These are phyloP conservation scores for Danio aesculapii DNA, from an alignment of 2,797 vertebrate genomes.

Conservation along the genomic window DNA sequence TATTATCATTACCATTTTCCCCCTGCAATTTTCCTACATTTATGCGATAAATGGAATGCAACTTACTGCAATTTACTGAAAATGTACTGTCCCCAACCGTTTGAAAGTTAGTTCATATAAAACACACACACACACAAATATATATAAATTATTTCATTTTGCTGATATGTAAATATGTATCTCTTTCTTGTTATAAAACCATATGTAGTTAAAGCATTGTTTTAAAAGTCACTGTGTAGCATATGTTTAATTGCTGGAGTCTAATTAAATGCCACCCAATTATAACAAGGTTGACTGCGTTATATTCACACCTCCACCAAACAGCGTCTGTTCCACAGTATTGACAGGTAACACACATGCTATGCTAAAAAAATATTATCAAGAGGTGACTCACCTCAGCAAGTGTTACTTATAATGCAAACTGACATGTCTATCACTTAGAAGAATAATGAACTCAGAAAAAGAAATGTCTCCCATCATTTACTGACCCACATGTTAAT, in stretches of 20 bases:
- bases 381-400: conserved; percentile 5
- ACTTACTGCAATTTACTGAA: too few relatives aligned
- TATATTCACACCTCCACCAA: conserved; percentile 10
- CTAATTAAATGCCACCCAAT: conserved; percentile 30
- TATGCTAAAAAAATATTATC: conserved; percentile 19
- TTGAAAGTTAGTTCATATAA: too few relatives aligned
- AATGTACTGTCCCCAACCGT: too few relatives aligned
- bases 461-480: neutral
- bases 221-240: neutral
- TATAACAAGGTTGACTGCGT: conserved; percentile 27
- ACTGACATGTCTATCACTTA: conserved; percentile 9
- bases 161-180: conserved; percentile 20
- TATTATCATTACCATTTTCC: too few relatives aligned
- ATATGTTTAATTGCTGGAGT: neutral
- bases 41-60: too few relatives aligned
- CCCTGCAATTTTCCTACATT: too few relatives aligned
- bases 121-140: too few relatives aligned
- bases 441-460: neutral
- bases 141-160: neutral
- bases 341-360: conserved; percentile 8
- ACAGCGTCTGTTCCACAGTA: neutral
- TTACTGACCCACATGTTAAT: neutral
- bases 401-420: conserved; percentile 4
- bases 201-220: neutral
- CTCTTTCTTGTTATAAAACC: neutral